Conservation (phyloP, 2,113 vertebrate species). For the Gobius niger region DNA sequence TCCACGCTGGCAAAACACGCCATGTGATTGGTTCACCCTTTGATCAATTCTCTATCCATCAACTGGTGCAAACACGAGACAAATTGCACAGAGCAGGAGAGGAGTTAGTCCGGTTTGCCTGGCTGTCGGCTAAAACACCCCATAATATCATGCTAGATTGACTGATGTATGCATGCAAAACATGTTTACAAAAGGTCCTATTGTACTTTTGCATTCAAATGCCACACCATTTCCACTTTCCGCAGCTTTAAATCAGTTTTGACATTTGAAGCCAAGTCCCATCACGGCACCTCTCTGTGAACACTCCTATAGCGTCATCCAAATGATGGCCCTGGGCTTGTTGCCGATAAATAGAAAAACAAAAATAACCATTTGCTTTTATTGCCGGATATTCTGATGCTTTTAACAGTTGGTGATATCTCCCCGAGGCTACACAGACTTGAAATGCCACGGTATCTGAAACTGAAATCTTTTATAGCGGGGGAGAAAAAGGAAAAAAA, state of each 20-base stretch:
- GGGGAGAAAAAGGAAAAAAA: conserved; percentile 2
- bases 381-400: conserved; percentile 11
- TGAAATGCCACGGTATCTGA: conserved; percentile 5
- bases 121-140: too few species aligned
- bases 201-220: neutral
- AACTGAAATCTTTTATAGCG: conserved; percentile 11
- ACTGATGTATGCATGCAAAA: neutral
- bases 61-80: too few species aligned
- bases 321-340: conserved; percentile 18
- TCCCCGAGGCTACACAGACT: neutral
- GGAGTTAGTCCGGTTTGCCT: too few species aligned
- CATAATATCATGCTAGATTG: neutral
- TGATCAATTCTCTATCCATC: too few species aligned
- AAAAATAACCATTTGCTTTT: conserved; percentile 16
- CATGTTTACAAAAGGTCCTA: neutral
- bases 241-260: neutral
- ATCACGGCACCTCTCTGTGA: neutral
- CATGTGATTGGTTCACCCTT: too few species aligned
- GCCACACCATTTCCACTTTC: neutral
- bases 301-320: conserved; percentile 20
- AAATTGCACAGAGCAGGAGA: too few species aligned
- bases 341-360: conserved; percentile 15
- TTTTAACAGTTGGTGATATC: conserved; percentile 19
- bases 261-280: conserved; percentile 10
- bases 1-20: too few species aligned